Conservation (phyloP, 2,797 vertebrate species). For the Sternarchorhynchus goeldii region DNA sequence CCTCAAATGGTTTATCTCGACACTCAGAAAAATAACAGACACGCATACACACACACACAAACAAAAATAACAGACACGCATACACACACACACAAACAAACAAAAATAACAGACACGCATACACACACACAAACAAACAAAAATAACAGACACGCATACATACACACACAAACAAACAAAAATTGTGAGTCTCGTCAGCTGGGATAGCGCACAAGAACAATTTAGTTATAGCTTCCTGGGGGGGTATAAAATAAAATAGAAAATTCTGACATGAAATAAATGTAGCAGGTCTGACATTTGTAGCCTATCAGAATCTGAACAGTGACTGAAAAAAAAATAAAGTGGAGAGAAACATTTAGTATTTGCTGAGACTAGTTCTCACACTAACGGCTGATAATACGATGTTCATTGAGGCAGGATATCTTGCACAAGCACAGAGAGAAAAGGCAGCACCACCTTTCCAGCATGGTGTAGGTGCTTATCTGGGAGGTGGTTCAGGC, state of each 20-base stretch:
- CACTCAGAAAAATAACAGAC: conserved; percentile 50
- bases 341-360: conserved; percentile 42
- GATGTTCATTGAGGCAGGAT: conserved; percentile 55
- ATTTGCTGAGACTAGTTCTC: conserved; percentile 38
- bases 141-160: too few species aligned
- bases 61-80: too few species aligned
- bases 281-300: conserved; percentile 18
- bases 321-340: conserved; percentile 31
- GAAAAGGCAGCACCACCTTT: conserved; percentile 53
- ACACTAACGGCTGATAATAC: conserved; percentile 54
- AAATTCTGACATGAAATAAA: conserved; percentile 38
- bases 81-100: neutral
- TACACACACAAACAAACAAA: neutral
- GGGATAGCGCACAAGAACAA: conserved; percentile 25
- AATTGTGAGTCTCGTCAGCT: conserved; percentile 20
- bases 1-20: conserved; percentile 70
- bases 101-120: conserved; percentile 10
- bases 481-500: conserved; percentile 54
- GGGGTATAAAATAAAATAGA: conserved; percentile 8
- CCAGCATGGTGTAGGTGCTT: conserved; percentile 59
- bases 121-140: too few species aligned
- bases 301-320: conserved; percentile 37
- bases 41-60: too few species aligned
- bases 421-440: conserved; percentile 49
- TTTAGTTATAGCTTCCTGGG: conserved; percentile 31